Conservation (phyloP, 2,797 vertebrate genomes). For the Decapterus maruadsi region DNA sequence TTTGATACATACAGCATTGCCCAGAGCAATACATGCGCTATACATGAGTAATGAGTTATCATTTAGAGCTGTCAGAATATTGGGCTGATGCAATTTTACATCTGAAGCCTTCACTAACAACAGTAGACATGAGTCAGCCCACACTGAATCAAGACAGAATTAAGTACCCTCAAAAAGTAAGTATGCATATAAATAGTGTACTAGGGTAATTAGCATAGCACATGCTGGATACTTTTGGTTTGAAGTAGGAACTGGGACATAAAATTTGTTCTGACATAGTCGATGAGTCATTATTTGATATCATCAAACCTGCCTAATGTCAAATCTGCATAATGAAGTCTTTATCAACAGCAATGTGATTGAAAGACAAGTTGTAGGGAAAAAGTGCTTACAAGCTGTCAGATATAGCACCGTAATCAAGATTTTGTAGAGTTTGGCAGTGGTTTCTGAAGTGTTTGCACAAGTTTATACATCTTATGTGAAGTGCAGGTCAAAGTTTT, state of each 20-base stretch:
- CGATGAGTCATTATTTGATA: slow-evolving; percentile 45
- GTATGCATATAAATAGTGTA: background rate
- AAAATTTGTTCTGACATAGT: background rate
- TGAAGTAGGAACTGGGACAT: background rate
- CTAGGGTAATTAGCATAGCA: background rate
- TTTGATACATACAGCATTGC: too few relatives aligned
- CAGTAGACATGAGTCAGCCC: background rate
- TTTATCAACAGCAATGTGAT: slow-evolving; percentile 31
- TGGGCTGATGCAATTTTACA: background rate
- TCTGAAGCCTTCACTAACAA: background rate
- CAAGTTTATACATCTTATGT: background rate
- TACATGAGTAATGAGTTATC: background rate
- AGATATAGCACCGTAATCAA: background rate
- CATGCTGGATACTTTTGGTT: background rate
- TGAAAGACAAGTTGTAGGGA: slow-evolving; percentile 2
- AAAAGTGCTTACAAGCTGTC: slow-evolving; percentile 16
- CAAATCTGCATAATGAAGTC: slow-evolving; percentile 40
- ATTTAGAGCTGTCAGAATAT: background rate
- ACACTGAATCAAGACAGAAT: background rate
- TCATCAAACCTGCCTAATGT: slow-evolving; percentile 42
- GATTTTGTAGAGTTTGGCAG: background rate
- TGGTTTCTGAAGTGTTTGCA: slow-evolving; percentile 17
- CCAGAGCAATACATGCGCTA: background rate
- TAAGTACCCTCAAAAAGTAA: background rate
- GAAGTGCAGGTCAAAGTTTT: slow-evolving; percentile 13